Conservation (phyloP, 2,113 vertebrate species). For the Craseonycteris thonglongyai region DNA sequence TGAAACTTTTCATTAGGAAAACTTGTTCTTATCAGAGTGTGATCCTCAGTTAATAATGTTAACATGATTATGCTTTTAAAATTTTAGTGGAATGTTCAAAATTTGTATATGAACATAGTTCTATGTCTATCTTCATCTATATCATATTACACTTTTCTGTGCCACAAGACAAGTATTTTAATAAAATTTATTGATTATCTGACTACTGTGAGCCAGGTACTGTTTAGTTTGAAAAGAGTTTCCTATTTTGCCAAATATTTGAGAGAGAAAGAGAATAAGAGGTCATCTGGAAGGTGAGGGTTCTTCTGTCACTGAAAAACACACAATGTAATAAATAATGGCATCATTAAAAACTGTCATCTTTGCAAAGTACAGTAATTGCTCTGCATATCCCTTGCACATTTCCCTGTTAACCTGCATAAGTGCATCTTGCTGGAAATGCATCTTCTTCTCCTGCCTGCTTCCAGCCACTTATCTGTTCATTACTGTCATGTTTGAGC, state of each 20-base stretch:
- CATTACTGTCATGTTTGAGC: slow-evolving; percentile 62
- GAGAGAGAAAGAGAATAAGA: neutral
- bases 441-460: neutral
- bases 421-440: neutral
- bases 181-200: neutral
- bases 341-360: slow-evolving; percentile 67
- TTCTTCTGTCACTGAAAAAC: slow-evolving; percentile 62
- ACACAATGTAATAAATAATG: slow-evolving; percentile 68
- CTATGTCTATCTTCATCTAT: neutral
- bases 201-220: neutral
- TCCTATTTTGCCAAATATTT: neutral
- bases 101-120: neutral
- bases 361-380: slow-evolving; percentile 58
- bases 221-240: slow-evolving; percentile 6
- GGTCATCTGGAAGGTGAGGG: slow-evolving; percentile 60
- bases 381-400: neutral
- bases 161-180: neutral
- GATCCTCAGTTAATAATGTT: neutral
- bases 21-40: neutral
- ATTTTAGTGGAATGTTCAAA: neutral
- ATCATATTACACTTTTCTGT: neutral
- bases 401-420: slow-evolving; percentile 25
- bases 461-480: slow-evolving; percentile 32
- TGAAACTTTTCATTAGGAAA: neutral
- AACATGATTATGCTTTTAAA: neutral